phyloP scores from a whole-genome alignment of 2,888 invertebrate genomes.

The Microctonus hyperodae region DNA sequence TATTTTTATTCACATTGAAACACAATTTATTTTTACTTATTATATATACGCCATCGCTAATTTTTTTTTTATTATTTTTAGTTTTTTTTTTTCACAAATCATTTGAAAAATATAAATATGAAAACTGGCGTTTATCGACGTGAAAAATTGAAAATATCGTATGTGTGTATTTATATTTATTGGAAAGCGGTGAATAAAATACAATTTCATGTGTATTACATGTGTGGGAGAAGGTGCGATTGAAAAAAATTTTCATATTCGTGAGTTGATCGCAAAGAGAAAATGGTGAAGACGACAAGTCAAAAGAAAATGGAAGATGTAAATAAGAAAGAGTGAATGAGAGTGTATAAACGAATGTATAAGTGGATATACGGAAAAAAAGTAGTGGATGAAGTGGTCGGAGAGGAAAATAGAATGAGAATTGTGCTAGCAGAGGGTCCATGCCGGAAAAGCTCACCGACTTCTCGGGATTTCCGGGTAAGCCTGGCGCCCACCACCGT shows the following conservation, averaged over 20 bases:
- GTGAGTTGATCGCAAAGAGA: not conserved
- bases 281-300: not conserved
- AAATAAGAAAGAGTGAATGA: conserved; percentile 2
- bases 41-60: too few relatives aligned
- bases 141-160: not conserved
- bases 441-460: conserved; percentile 41
- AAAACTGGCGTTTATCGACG: not conserved
- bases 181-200: not conserved
- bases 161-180: not conserved
- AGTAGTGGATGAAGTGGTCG: not conserved
- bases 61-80: too few relatives aligned
- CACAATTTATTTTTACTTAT: not conserved
- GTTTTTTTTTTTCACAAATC: not conserved
- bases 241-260: not conserved
- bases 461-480: conserved; percentile 41
- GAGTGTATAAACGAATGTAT: not conserved
- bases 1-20: not conserved
- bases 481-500: conserved; percentile 35
- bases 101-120: conserved; percentile 11
- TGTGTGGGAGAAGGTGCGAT: too few relatives aligned
- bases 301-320: too few relatives aligned
- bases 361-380: not conserved
- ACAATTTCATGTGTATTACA: not conserved
- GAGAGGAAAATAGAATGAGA: not conserved
- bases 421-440: conserved; percentile 35